Evolutionary conservation across 2,113 vertebrate genomes (phyloP), one percentile per base, ranked within the genome.

Genomic region (Chaetodon auriga): DNA sequence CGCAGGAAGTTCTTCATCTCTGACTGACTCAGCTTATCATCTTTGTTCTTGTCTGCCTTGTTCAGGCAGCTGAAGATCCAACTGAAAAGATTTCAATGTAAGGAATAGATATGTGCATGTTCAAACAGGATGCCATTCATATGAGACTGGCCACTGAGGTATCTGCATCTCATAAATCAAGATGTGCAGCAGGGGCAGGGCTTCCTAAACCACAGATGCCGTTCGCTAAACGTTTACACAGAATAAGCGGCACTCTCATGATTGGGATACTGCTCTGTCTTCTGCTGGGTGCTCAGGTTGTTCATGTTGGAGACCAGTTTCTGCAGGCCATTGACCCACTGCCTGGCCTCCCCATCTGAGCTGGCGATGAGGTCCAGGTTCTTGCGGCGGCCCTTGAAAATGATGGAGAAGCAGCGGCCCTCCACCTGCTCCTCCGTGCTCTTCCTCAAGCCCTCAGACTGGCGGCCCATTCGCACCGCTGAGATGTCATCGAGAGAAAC

Each of bases 251-350:
- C 7, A 21, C 13, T 7, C 2, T 72, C 68, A 13, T 21, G 68
- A 77, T 49, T 94, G 99, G 97, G 98, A 99, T 99, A 98, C 98
- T 99, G 98, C 86, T 97, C 96, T 2, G 96, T 95, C 86, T 97
- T 97, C 92, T 97, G 94, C 62, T 92, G 95, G 73, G 84, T 87
- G 92, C 81, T 96, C 92, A 99, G 96, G 86, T 95, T 94, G 80
- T 91, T 96, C 0, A 94, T 90, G 87, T 92, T 96, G 65, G 92
- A 84, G 45, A 97, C 92, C 64, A 99, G 87, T 84, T 98, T 99
- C 78, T 91, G 85, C 86, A 99, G 93, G 46, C 98, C 96, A 0
- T 68, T 77, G 11, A 97, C 95, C 98, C 98, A 99, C 92, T 97
- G 96, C 89, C 93, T 96, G 88, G 96, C 96, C 48, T 98, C 97